A percentile compares a stretch with the other conserved stretches of the same genome.
Evolutionary conservation across 2,797 vertebrate genomes (phyloP).

Genomic region (Onychomys leucogaster): DNA sequence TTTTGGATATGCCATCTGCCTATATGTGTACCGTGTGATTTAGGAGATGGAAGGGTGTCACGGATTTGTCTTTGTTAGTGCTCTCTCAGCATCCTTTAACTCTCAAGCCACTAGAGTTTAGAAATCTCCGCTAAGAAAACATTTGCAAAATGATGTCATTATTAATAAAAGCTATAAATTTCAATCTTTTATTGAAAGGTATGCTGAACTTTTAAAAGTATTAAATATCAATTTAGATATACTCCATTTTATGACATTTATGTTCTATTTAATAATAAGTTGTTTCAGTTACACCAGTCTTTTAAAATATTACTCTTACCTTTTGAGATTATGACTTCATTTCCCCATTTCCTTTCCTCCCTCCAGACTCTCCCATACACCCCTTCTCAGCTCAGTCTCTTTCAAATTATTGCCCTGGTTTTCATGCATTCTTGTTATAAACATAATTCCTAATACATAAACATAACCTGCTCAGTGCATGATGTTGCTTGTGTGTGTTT

Average conservation of each 20-base stretch:
- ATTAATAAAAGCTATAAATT: conserved; percentile 14
- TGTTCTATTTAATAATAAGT: conserved; percentile 26
- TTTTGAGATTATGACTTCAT: neutral
- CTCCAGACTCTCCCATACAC: neutral
- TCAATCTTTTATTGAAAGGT: neutral
- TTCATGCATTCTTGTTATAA: neutral
- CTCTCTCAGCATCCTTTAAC: conserved; percentile 38
- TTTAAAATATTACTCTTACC: neutral
- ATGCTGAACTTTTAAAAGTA: neutral
- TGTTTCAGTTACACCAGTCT: neutral
- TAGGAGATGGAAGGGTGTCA: conserved; percentile 19
- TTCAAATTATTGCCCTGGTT: neutral
- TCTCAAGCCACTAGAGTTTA: neutral
- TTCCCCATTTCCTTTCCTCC: neutral
- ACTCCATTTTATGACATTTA: neutral
- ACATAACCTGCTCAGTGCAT: neutral
- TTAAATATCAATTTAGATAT: neutral
- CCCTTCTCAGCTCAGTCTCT: neutral
- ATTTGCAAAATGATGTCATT: conserved; percentile 21
- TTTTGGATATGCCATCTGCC: neutral
- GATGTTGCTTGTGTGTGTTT: neutral
- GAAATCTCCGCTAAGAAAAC: neutral
- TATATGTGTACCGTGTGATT: conserved; percentile 12
- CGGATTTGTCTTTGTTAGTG: neutral
- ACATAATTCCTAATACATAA: neutral